Percentiles rank a stretch among this genome's conserved stretches.
phyloP scores from a whole-genome alignment of 2,888 invertebrate species.

The Eretmocerus hayati region DNA sequence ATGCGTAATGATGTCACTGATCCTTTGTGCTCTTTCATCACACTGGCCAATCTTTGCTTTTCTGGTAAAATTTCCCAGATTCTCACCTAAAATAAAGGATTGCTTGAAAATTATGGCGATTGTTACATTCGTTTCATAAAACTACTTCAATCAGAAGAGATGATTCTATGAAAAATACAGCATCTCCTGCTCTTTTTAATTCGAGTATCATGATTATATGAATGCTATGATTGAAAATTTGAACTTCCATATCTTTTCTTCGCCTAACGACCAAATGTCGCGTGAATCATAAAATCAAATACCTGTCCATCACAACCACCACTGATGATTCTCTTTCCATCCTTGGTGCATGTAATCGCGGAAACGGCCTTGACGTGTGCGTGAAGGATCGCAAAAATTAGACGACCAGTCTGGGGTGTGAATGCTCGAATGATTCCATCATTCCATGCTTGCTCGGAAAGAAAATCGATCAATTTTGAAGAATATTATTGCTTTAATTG shows the following conservation, averaged over 20 bases:
- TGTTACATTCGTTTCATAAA: neutral
- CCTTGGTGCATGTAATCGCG: constrained; percentile 67
- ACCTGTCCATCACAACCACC: constrained; percentile 92
- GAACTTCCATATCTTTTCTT: neutral
- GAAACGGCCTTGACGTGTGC: constrained; percentile 88
- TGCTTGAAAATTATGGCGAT: no score
- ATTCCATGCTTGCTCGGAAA: constrained; percentile 67
- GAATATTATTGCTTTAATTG: constrained; percentile 2
- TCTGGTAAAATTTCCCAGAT: constrained; percentile 69
- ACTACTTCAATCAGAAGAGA: neutral
- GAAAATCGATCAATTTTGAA: neutral
- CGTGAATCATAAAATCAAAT: constrained; percentile 1
- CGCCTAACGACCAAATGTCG: neutral
- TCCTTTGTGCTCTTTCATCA: constrained; percentile 86
- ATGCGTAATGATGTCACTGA: constrained; percentile 77
- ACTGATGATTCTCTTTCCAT: constrained; percentile 68
- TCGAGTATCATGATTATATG: no score
- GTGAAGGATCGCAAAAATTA: constrained; percentile 76
- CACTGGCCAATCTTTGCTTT: constrained; percentile 61
- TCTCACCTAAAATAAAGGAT: constrained; percentile 58
- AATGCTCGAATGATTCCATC: constrained; percentile 77
- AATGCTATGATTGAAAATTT: neutral
- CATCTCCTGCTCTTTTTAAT: no score
- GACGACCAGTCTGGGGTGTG: constrained; percentile 72
- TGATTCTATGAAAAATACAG: no score